Base-by-base conservation (phyloP, 2,888 invertebrate genomes). In the Phanerotoma sp. region DNA sequence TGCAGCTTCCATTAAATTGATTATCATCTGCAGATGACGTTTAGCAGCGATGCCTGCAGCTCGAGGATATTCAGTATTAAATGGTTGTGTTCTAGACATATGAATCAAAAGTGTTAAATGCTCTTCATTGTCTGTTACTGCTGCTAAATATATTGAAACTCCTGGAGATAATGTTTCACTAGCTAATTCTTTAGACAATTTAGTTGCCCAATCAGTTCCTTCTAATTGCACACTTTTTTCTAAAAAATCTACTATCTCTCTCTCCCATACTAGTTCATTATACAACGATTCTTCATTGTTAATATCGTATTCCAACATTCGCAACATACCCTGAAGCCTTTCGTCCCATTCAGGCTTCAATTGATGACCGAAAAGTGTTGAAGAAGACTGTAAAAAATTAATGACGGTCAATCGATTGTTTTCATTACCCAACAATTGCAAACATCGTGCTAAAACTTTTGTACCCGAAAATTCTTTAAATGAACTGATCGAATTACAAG, bases 1-100 rank as follows among this genome's bases (percentile, higher is more conserved):
- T 2, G 60, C 63, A 18, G 70, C 70, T 33, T 72, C 69, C 68
- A 72, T 68, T 2, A 70, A 56, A 37, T 61, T 64, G 18, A 75
- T 53, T 4, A 72, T 63, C 2, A 62, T 52, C 1, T 58, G 56
- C n/a, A 71, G 60, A 45, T 73, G 71, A 10, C 69, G 66, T 40
- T 68, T 69, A 0, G 74, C 61, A 10, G 70, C 70, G 5, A 73
- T 69, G 0, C 74, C 75, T 7, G 73, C 68, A 1, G 74, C 69
- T 22, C 71, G 59, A 1, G 74, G 62, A 11, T 64, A 71, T 51
- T 71, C 70, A 2, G 60, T 68, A 13, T 57, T 61, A 1, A 56
- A 59, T 4, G 63, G 58, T 10, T 70, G 64, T 6, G 57, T 60
- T 18, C 66, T 63, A 2, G 71, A 62, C 6, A 67, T 49, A 22